Conservation (phyloP, 2,113 vertebrate genomes). For the Mus pahari region DNA sequence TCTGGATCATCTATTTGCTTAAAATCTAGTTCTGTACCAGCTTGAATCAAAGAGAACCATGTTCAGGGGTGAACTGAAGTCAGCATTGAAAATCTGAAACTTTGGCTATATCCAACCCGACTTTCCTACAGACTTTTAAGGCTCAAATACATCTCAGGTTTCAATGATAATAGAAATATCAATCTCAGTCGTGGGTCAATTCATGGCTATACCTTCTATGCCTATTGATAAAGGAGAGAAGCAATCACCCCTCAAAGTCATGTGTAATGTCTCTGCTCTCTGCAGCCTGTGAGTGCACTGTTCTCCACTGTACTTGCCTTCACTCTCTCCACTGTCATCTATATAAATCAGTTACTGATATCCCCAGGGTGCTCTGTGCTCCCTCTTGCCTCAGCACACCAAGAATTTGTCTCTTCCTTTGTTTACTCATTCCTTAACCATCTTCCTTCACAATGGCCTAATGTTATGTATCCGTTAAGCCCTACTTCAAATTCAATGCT, state of each 20-base stretch:
- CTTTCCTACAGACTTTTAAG: constrained; percentile 20
- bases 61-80: constrained; percentile 43
- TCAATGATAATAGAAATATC: constrained; percentile 30
- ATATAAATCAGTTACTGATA: not conserved
- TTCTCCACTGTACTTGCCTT: not conserved
- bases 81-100: constrained; percentile 14
- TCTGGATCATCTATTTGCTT: constrained; percentile 57
- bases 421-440: not conserved
- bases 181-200: not conserved
- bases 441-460: not conserved
- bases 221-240: not conserved
- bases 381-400: not conserved
- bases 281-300: fast-evolving
- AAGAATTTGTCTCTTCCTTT: not conserved
- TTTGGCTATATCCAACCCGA: not conserved
- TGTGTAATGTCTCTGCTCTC: no score
- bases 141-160: not conserved
- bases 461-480: not conserved
- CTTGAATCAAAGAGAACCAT: constrained; percentile 60
- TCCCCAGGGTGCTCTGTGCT: not conserved
- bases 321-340: not conserved
- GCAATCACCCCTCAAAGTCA: not conserved
- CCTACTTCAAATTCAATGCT: not conserved
- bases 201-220: not conserved
- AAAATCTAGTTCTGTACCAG: constrained; percentile 43